Evolutionary conservation across 2,113 vertebrate species (phyloP), one percentile per base, ranked within the genome.

Genomic region (Oreochromis tanganicae): DNA sequence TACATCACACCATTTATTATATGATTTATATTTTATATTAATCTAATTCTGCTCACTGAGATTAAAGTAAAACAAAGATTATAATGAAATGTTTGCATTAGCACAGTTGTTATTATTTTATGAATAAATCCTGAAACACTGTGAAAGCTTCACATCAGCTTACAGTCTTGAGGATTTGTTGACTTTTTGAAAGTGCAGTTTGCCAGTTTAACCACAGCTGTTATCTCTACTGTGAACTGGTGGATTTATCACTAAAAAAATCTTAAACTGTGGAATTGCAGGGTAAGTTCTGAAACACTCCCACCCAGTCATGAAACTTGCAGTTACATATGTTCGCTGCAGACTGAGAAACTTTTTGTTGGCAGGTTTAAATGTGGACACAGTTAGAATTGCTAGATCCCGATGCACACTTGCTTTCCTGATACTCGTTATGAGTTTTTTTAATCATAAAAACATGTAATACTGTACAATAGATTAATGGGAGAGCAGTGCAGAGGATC

Each of bases 281-380:
- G 14, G 5, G 57, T 14, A 61, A 2, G 14, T 61, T 0, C 27
- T 61, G 57, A 6, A 61, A 9, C 57, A 5, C 14, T 9, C 4
- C 27, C 14, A 59, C 24, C 0, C 0, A 34, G 16, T 17, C 57
- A 2, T 32, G 27, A 14, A 0, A 32, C 27, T 61, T 10, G 29
- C 29, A 61, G 27, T 1, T 34, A 34, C 29, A 61, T 10, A 61
- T 32, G 16, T 17, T 19, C 2, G 16, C 27, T 61, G 57, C 8
- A 61, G 9, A 41, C 41, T 41, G 41, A 41, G 29, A 61, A 19
- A 34, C 29, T 34, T 16, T 61, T 61, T 61, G 57, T 56, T 7
- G 55, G 9, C 54, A 55, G 2, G n/a, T 57, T 57, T 2, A 57
- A 57, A 57, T 14, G 55, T 8, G 55, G 55, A 13, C 55, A 57